A percentile compares a stretch with the other conserved stretches of the same genome.
phyloP scores from a whole-genome alignment of 2,113 vertebrate species.

The Excalfactoria chinensis region DNA sequence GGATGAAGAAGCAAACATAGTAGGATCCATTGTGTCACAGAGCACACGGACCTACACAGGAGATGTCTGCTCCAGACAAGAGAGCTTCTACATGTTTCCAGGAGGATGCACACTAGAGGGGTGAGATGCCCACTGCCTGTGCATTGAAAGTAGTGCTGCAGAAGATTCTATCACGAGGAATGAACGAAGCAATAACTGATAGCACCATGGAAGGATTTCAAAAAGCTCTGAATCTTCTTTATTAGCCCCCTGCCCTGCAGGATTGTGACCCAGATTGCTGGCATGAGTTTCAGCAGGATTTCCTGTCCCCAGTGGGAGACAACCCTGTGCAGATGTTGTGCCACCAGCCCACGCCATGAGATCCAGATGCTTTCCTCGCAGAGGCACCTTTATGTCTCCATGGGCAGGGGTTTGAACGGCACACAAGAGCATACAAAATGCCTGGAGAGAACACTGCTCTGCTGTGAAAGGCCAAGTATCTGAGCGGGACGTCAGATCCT shows the following conservation, averaged over 20 bases:
- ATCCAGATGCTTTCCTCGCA: background rate
- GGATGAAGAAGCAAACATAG: background rate
- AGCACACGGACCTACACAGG: background rate
- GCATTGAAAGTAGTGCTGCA: background rate
- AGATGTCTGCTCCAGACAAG: background rate
- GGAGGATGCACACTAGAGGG: background rate
- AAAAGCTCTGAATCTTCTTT: background rate
- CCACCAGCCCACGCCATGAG: background rate
- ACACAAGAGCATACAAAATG: background rate
- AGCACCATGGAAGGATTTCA: background rate
- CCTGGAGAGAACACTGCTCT: background rate
- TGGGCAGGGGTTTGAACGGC: background rate
- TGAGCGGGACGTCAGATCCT: background rate
- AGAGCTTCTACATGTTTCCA: background rate
- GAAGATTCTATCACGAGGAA: background rate
- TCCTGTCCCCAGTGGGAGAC: rapidly evolving
- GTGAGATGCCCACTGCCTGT: background rate
- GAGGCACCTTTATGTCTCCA: background rate
- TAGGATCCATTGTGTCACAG: background rate
- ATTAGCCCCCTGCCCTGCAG: background rate
- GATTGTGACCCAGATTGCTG: rapidly evolving
- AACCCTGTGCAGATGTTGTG: background rate
- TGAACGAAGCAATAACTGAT: background rate
- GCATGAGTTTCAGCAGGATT: background rate
- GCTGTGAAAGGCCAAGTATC: background rate